Evolutionary conservation across 2,113 vertebrate species (phyloP).

Genomic region (Cavia porcellus): DNA sequence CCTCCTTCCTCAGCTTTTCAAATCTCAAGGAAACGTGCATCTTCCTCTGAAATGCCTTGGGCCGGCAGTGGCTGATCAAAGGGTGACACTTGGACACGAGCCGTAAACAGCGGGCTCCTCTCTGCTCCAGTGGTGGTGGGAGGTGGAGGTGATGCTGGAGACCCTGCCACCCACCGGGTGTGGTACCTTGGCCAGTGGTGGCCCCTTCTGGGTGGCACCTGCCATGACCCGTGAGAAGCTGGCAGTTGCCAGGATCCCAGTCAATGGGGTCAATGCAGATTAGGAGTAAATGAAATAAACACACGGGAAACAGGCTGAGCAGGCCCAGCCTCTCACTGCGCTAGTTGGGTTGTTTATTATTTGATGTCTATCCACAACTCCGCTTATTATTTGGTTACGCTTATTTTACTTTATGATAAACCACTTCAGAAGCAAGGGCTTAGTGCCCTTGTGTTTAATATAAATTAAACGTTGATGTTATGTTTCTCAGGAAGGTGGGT

Average conservation of each 20-base stretch:
- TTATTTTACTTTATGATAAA: constrained; percentile 7
- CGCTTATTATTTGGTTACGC: not conserved
- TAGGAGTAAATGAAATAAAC: not conserved
- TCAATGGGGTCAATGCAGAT: not conserved
- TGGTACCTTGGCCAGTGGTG: too few species aligned
- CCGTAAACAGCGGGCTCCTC: not conserved
- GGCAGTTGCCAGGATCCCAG: not conserved
- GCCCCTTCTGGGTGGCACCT: not conserved
- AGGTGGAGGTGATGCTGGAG: not conserved
- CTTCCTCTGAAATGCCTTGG: not conserved
- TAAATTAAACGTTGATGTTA: constrained; percentile 30
- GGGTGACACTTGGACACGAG: not conserved
- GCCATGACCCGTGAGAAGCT: not conserved
- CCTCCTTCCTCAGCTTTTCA: not conserved
- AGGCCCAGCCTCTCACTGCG: too few species aligned
- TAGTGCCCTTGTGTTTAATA: not conserved
- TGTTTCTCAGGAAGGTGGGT: constrained; percentile 38
- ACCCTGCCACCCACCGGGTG: not conserved
- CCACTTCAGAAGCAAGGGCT: not conserved
- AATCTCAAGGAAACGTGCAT: not conserved
- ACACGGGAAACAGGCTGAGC: not conserved
- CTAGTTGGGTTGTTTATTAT: not conserved
- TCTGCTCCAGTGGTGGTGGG: not conserved
- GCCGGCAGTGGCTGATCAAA: not conserved
- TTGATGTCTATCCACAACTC: not conserved